Base-by-base conservation (phyloP, 2,113 vertebrate genomes). In the Epinephelus lanceolatus region DNA sequence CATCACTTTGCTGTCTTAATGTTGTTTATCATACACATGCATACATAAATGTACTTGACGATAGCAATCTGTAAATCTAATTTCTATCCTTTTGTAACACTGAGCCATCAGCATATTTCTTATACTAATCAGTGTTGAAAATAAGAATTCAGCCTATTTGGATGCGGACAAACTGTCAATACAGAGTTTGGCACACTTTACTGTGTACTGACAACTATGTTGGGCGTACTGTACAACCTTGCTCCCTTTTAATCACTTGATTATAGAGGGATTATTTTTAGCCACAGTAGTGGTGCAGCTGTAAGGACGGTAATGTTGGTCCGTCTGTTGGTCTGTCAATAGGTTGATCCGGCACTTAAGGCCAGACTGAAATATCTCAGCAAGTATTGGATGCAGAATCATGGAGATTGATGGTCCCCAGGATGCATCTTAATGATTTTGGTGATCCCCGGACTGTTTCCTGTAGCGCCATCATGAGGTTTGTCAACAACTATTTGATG, bases 1-100 rank as follows among this genome's bases (percentile, higher is more conserved):
- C 68, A 78, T 78, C 49, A 66, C 25, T 85, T 56, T 74, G 12
- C 51, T 45, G 53, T 77, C 52, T 71, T 76, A 37, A 51, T 76
- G 21, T 65, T 71, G 59, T 49, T 83, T 40, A 59, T 60, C 21
- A 67, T 3, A 67, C 37, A 81, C 3, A 79, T 57, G 75, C 5
- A 53, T 67, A 14, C 49, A 76, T 47, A 45, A 71, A 80, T 21
- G 14, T n/a, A 40, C 42, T 69, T 45, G 12, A 51, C 19, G 63
- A 37, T 21, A 61, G 66, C 49, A 67, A 80, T 42, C 27, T 59
- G 15, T n/a, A 21, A 62, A 75, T 78, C 33, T 40, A 45, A 27
- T 56, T 76, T 21, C n/a, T 60, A n/a, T 23, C 23, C 4, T 68
- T 45, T 27, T 49, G 1, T 18, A 17, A 52, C 18, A 18, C 3